Evolutionary conservation across 2,113 vertebrate genomes (phyloP).

Genomic region (Notechis scutatus): DNA sequence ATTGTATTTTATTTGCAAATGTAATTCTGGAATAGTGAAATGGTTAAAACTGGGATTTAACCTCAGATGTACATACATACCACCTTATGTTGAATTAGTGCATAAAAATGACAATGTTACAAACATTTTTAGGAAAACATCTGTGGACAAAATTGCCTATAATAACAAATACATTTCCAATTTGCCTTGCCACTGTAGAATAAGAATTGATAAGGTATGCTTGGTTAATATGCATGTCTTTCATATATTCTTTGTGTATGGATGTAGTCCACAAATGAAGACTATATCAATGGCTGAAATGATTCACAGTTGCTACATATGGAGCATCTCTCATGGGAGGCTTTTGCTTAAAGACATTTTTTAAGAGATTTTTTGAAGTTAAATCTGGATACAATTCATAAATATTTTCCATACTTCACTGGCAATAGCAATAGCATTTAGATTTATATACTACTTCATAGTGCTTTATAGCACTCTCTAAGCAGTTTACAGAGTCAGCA

Average conservation of each 20-base stretch:
- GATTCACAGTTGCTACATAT: not conserved
- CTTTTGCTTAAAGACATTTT: not conserved
- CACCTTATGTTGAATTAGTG: not conserved
- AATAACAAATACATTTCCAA: not conserved
- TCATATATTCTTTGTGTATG: not conserved
- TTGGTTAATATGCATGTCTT: not conserved
- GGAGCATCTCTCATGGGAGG: not conserved
- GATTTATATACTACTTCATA: not conserved
- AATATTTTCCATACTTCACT: not conserved
- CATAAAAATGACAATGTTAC: not conserved
- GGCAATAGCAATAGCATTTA: not conserved
- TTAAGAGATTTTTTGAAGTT: not conserved
- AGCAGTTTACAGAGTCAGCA: not conserved
- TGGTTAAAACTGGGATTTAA: not conserved
- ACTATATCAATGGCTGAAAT: not conserved
- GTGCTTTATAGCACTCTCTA: not conserved
- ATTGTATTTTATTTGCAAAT: not conserved
- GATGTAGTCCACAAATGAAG: not conserved
- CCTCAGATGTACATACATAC: not conserved
- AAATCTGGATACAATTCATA: not conserved
- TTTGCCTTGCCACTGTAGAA: not conserved
- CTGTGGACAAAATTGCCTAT: not conserved
- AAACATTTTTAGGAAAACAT: not conserved
- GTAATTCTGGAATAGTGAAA: not conserved
- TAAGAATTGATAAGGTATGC: not conserved